Conservation (phyloP, 2,113 vertebrate species). For the Genyomyrus donnyi region DNA sequence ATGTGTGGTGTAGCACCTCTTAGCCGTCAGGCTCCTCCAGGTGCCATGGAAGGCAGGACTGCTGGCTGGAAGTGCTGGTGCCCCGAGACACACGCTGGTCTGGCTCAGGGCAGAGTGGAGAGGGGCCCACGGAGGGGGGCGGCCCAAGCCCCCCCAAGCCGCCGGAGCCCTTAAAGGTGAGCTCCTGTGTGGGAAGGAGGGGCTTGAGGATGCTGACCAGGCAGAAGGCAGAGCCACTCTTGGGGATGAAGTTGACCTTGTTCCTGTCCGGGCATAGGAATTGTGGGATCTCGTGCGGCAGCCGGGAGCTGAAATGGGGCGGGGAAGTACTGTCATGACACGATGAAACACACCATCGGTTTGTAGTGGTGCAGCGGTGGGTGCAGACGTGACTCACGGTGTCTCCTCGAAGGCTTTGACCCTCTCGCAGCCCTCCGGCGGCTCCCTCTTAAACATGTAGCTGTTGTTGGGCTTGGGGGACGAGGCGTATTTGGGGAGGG, state of each 20-base stretch:
- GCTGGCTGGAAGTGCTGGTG: slow-evolving; percentile 72
- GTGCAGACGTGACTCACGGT: slow-evolving; percentile 68
- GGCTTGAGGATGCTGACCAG: slow-evolving; percentile 99
- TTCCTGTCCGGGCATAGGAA: slow-evolving; percentile 99
- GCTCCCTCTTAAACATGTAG: slow-evolving; percentile 98
- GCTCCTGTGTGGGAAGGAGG: slow-evolving; percentile 83
- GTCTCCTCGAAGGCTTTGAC: slow-evolving; percentile 93
- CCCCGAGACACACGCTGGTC: slow-evolving; percentile 69
- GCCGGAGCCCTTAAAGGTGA: slow-evolving; percentile 72
- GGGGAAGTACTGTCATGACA: not conserved
- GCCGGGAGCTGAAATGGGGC: slow-evolving; percentile 70
- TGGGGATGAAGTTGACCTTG: slow-evolving; percentile 99
- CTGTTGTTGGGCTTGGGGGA: slow-evolving; percentile 99
- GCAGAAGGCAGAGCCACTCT: slow-evolving; percentile 98
- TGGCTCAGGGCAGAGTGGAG: slow-evolving; percentile 68
- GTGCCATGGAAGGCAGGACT: slow-evolving; percentile 70
- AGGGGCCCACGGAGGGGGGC: slow-evolving; percentile 76
- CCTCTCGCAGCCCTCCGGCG: slow-evolving; percentile 94
- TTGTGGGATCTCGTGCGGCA: slow-evolving; percentile 83
- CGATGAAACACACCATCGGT: not conserved
- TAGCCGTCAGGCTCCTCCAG: slow-evolving; percentile 90
- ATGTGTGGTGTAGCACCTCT: not conserved
- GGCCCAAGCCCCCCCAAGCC: slow-evolving; percentile 69
- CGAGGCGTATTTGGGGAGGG: slow-evolving; percentile 93
- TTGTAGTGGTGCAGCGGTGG: not conserved